Base-by-base conservation (phyloP, 2,888 invertebrate species). In the Tipula vernalis region DNA sequence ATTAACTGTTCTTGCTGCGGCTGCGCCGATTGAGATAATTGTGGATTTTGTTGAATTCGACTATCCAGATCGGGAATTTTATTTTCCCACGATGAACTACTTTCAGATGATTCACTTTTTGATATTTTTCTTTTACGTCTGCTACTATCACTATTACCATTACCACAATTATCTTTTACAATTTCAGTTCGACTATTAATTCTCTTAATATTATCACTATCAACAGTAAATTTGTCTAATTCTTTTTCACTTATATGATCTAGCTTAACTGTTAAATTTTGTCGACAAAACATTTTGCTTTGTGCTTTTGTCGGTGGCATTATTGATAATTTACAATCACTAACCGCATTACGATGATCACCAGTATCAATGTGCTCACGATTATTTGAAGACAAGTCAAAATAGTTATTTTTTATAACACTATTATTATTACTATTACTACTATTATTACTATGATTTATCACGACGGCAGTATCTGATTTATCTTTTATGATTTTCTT, bases 1-100 rank as follows among this genome's bases (percentile, higher is more conserved):
- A 91, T 87, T 12, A 87, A 57, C n/a, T 51, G 85, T 44, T 88
- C 87, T 8, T 87, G 86, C 2, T 39, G 86, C 10, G 83, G 86
- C 13, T 86, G 36, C 41, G 57, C 83, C 36, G 47, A 57, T 28
- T 47, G 44, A 2, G 39, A 28, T 2, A 28, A 12, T n/a, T 39
- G 36, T 2, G 85, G 5, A n/a, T 39, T 57, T n/a, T 36, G 51
- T 83, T 44, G 84, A 39, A 85, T 13, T 83, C 84, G 42, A 12
- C 84, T 84, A 44, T 57, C 86, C 18, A 15, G 13, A 85, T 88
- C 88, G 15, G 91, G 90, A 6, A 88, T 88, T 87, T 89, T 89
- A 87, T 89, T 89, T 86, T 89, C 89, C 89, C 89, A 89, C 4
- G 89, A 89, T 4, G 89, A 89, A 36, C 89, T 89, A 86, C 89